Evolutionary conservation across 1,140 invertebrate genomes (phyloP), one percentile per base, ranked within the genome.

Genomic region (Coelopa frigida): DNA sequence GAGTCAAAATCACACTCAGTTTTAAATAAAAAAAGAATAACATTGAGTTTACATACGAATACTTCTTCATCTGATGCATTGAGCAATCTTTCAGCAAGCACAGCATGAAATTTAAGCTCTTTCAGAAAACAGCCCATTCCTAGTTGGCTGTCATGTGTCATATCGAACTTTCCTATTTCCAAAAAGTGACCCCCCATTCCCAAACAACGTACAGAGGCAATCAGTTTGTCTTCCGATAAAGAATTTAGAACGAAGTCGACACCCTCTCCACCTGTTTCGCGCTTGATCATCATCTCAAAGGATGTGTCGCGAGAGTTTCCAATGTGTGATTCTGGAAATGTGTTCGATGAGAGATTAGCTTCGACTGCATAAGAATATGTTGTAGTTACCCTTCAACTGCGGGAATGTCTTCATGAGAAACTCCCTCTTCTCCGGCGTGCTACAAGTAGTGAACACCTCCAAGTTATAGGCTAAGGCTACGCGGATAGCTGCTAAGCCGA

Each of bases 51-150:
- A 38, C 29, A 54, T 59, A 64, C 77, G 39, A 35, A 42, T 76
- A 79, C 52, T 68, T 75, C 54, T 31, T 65, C 53, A 22, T 71
- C 70, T 48, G 57, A 51, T 45, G 72, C 65, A 45, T 64, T 71
- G 58, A 86, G 83, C 39, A 93, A 70, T 47, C 78, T 77, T 69
- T 92, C 89, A 56, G 94, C 76, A 58, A 92, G 77, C 49, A 94
- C 83, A 27, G 89, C 89, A 72, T 91, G 87, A 73, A 94, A 87
- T 60, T 84, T 87, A 4, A 84, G 80, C 61, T 92, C 91, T 43
- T 83, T 84, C 27, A 83, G 71, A 70, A 97, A 92, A 33, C 85
- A 72, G 36, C 87, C 73, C 78, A 82, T 82, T 62, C 80, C 80
- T 20, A 86, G 68, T 17, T 73, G 59, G 21, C 75, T 81, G 49